A percentile compares a stretch with the other conserved stretches of the same genome.
Evolutionary conservation across 2,113 vertebrate species (phyloP).

Genomic region (Ranitomeya imitator): DNA sequence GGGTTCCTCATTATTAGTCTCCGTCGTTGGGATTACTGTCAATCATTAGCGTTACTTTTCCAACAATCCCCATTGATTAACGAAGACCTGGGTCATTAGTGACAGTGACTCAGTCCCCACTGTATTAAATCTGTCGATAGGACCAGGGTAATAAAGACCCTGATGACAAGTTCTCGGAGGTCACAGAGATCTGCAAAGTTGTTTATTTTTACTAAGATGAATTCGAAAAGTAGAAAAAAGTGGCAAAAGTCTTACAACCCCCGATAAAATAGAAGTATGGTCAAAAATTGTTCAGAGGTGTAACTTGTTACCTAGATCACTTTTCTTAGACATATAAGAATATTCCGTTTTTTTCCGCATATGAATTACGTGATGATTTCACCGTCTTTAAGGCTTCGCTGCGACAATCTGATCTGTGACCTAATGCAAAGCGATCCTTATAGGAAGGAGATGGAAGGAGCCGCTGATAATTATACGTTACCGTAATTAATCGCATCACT

Average conservation of each 20-base stretch:
- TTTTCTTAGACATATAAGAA: background rate
- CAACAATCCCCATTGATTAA: background rate
- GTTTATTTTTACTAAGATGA: too few species aligned
- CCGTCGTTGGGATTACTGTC: background rate
- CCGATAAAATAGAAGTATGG: too few species aligned
- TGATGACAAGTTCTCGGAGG: too few species aligned
- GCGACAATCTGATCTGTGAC: background rate
- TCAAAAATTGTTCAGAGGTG: too few species aligned
- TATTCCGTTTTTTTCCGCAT: background rate
- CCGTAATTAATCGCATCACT: slow-evolving; percentile 14
- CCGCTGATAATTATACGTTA: background rate
- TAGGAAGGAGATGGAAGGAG: background rate
- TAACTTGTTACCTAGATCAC: too few species aligned
- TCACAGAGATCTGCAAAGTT: too few species aligned
- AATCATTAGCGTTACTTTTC: background rate
- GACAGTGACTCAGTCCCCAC: background rate
- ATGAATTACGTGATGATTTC: background rate
- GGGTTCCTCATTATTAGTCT: background rate
- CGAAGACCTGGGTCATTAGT: background rate
- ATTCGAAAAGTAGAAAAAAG: too few species aligned
- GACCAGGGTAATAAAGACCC: too few species aligned
- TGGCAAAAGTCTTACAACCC: too few species aligned
- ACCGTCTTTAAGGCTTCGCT: background rate
- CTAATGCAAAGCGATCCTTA: background rate
- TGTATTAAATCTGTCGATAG: too few species aligned